phyloP scores from a whole-genome alignment of 2,113 vertebrate genomes.

The Vimba vimba region DNA sequence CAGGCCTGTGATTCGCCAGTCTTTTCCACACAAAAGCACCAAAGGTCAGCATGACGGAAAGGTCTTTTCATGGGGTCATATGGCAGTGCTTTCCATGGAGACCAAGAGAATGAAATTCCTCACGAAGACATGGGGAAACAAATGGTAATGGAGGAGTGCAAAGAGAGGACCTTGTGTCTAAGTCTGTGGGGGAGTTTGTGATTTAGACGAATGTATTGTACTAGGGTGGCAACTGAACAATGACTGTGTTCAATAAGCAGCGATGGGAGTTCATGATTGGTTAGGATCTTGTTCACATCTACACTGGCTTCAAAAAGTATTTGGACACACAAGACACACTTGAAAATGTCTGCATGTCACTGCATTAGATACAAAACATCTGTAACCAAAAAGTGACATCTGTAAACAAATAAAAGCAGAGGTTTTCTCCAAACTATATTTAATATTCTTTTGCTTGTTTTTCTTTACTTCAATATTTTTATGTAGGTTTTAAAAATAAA shows the following conservation, averaged over 20 bases:
- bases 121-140: neutral
- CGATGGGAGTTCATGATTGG: neutral
- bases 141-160: neutral
- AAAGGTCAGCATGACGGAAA: constrained; percentile 36
- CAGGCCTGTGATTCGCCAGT: constrained; percentile 23
- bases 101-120: constrained; percentile 11
- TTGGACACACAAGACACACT: neutral
- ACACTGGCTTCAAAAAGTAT: neutral
- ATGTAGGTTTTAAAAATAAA: neutral
- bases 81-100: constrained; percentile 7
- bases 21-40: constrained; percentile 15
- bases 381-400: neutral
- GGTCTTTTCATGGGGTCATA: constrained; percentile 32
- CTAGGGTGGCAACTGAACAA: constrained; percentile 24
- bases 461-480: neutral
- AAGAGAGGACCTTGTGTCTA: constrained; percentile 24
- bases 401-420: neutral
- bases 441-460: neutral
- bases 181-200: neutral
- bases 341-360: neutral
- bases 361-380: neutral
- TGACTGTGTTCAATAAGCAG: constrained; percentile 22
- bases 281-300: constrained; percentile 11
- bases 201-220: constrained; percentile 18
- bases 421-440: neutral